Base-by-base conservation (phyloP, 2,113 vertebrate genomes). In the Chaetodon auriga region DNA sequence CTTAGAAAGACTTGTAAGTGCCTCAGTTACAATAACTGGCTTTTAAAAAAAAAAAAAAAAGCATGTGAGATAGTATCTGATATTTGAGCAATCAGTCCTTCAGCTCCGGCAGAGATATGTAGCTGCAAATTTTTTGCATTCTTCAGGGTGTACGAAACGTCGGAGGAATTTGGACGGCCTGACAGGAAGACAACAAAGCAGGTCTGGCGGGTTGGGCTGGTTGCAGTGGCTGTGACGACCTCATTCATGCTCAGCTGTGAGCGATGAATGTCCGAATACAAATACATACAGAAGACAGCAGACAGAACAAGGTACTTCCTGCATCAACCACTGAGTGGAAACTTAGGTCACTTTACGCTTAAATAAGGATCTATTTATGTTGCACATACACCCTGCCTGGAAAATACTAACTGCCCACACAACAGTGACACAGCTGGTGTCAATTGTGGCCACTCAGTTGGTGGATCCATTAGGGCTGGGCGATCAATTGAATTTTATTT, bases 291-390 rank as follows among this genome's bases (percentile, higher is more conserved):
- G 19, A 84, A 35, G 18, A 45, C 51, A 48, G 53, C 15, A 16
- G 15, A 35, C 8, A 62, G 36, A 71, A 19, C 2, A 43, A 70
- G 12, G 25, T 1, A 78, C 58, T 85, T 84, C 53, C 82, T 76
- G 68, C 65, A 41, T 71, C 48, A 81, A 68, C 82, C 80, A 53
- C 84, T n/a, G 68, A 80, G n/a, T 82, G 90, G 89, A 91, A 92
- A 84, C 68, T 75, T 71, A 10, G 43, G 74, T 68, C 77, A 74
- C 2, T 35, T 3, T 21, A 35, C 1, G 16, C 60, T 66, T n/a
- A 23, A 81, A 82, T 30, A 36, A 62, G 45, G 61, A 80, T 66
- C 69, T 63, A 83, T 87, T 83, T 70, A 55, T 69, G 62, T 38
- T 7, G 18, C 43, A 41, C 35, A 49, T 10, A 30, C 43, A 41